Conservation (phyloP, 2,888 invertebrate genomes). For the Cantharis rufa region DNA sequence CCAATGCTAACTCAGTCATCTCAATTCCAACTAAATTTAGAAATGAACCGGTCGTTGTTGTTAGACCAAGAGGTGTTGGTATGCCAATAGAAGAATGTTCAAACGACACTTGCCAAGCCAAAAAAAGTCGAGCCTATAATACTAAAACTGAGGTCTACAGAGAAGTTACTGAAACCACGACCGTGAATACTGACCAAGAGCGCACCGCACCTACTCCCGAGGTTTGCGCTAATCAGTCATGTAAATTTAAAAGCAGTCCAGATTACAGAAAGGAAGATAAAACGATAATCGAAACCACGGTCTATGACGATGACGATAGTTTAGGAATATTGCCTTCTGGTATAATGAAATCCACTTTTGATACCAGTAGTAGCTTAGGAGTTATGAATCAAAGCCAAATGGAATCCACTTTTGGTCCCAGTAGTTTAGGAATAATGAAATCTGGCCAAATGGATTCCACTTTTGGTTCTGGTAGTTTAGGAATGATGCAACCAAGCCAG, state of each 20-base stretch:
- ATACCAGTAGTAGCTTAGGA: not conserved
- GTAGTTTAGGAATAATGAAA: not conserved
- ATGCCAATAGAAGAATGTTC: not conserved
- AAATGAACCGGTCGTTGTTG: conserved; percentile 38
- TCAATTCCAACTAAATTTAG: conserved; percentile 37
- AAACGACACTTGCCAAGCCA: not conserved
- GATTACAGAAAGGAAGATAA: not conserved
- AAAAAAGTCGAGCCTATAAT: not conserved
- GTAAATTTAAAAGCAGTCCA: not conserved
- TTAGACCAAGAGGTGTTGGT: conserved; percentile 13
- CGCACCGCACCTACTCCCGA: not conserved
- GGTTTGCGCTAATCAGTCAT: not conserved
- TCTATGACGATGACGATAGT: not conserved
- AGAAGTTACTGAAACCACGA: not conserved
- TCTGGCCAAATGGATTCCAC: not conserved
- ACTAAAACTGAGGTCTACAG: not conserved
- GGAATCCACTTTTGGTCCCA: not conserved
- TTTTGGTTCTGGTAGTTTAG: not conserved
- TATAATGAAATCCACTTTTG: not conserved
- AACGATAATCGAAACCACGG: not conserved
- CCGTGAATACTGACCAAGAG: not conserved
- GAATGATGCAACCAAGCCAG: not conserved
- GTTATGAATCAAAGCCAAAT: not conserved
- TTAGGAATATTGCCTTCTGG: not conserved
- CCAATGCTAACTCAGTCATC: not conserved